These are phyloP conservation scores for Teleiodes luculella DNA, from an alignment of 2,888 invertebrate genomes.

Conservation along the genomic window DNA sequence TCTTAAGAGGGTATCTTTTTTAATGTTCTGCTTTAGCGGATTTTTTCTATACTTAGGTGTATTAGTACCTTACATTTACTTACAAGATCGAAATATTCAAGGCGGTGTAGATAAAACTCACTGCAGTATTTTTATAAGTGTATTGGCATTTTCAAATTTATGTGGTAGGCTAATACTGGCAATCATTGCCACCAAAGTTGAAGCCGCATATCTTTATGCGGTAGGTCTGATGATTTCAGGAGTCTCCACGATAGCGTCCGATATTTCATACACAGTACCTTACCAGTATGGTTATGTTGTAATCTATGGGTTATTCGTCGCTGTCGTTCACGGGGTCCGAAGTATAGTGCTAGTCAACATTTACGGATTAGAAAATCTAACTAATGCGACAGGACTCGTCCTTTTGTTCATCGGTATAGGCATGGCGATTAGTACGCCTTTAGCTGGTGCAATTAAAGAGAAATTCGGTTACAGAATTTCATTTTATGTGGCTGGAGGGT, in stretches of 20 bases:
- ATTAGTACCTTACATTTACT: conserved; percentile 60
- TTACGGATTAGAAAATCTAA: conserved; percentile 64
- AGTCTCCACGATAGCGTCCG: conserved; percentile 45
- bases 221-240: conserved; percentile 43
- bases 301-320: conserved; percentile 54
- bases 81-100: conserved; percentile 48
- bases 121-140: conserved; percentile 57
- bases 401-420: conserved; percentile 63
- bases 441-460: conserved; percentile 50
- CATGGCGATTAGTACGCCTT: conserved; percentile 58
- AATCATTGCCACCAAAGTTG: conserved; percentile 46
- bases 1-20: conserved; percentile 53
- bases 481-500: conserved; percentile 32
- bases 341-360: conserved; percentile 57
- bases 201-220: conserved; percentile 43
- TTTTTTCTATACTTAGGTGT: conserved; percentile 53
- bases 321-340: conserved; percentile 49
- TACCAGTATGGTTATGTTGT: conserved; percentile 56
- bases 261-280: conserved; percentile 46
- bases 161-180: conserved; percentile 52
- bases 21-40: conserved; percentile 46
- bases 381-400: conserved; percentile 64
- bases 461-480: conserved; percentile 46
- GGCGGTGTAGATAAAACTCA: conserved; percentile 47
- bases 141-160: conserved; percentile 54